Base-by-base conservation (phyloP, 1,140 invertebrate species). In the Sycobia sp. region DNA sequence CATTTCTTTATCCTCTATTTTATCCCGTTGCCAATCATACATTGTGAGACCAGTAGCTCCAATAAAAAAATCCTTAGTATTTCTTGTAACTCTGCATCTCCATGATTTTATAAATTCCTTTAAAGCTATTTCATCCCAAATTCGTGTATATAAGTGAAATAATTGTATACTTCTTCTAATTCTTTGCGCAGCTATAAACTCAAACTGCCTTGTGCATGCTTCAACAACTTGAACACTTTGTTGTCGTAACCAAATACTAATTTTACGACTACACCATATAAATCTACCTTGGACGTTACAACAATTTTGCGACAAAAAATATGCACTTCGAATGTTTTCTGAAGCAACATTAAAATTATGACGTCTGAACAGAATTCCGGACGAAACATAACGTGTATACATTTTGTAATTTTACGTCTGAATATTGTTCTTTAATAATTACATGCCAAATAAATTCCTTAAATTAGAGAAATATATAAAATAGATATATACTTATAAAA, bases 131-230 rank as follows among this genome's bases (percentile, higher is more conserved):
- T 88, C 85, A 34, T 86, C 86, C 84, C 87, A 89, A 46, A 88
- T 80, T 63, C 80, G 84, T 2, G 83, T 82, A 70, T 88, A 89
- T 10, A 89, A 76, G 36, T 81, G 81, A 65, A 88, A 82, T 68
- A 89, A 80, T 66, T 89, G 87, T 65, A 88, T 82, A 16, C 84
- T 82, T 36, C 86, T 81, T 41, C 86, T 76, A 1, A 88, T 72
- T 14, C 85, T 79, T 69, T 89, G 86, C 5, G 86, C 87, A 20
- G 86, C 66, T 4, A 89, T 84, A 63, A 84, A 88, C 75, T 89
- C 86, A 67, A 85, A 87, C 66, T 89, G 87, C 67, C 77, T 80
- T 7, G 79, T 76, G 80, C 87, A 89, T 43, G 80, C 71, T 66
- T 79, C 79, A 2, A 70, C 63, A 0, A 80, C 62, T 34, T 75